Percentiles rank a stretch among this genome's conserved stretches.
Conservation (phyloP, 2,888 invertebrate genomes). For the Lithophane socia region DNA sequence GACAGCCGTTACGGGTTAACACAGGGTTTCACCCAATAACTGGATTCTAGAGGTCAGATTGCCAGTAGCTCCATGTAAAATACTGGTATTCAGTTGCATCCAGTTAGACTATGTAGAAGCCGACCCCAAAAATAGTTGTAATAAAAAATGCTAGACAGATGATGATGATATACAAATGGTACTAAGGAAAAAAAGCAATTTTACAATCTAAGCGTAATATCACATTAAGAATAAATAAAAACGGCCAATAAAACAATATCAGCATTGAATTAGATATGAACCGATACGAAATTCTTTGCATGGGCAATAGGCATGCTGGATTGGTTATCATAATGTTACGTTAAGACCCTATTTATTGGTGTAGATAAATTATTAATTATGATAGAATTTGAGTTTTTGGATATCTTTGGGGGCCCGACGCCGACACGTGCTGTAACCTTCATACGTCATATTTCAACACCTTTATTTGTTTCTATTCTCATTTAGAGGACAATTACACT, state of each 20-base stretch:
- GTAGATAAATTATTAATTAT: constrained; percentile 4
- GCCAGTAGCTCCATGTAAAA: too few species aligned
- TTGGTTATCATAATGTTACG: constrained; percentile 17
- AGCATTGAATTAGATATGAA: constrained; percentile 5
- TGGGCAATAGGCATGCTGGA: background rate
- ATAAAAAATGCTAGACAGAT: background rate
- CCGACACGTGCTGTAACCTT: background rate
- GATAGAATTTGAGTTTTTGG: background rate
- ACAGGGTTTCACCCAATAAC: too few species aligned
- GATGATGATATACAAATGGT: background rate
- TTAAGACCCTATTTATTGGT: constrained; percentile 18
- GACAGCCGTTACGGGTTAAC: too few species aligned
- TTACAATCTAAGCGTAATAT: background rate
- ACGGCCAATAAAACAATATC: constrained; percentile 27
- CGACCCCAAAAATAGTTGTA: background rate
- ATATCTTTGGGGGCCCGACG: background rate
- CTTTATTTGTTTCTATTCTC: background rate
- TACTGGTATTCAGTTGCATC: too few species aligned
- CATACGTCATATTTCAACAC: background rate
- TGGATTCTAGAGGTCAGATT: too few species aligned
- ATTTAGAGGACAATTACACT: background rate
- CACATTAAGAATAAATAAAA: background rate
- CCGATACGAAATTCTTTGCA: background rate
- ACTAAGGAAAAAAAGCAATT: too few species aligned
- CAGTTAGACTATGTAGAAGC: background rate